Conservation (phyloP, 2,888 invertebrate genomes). For the Allophyes oxyacanthae region DNA sequence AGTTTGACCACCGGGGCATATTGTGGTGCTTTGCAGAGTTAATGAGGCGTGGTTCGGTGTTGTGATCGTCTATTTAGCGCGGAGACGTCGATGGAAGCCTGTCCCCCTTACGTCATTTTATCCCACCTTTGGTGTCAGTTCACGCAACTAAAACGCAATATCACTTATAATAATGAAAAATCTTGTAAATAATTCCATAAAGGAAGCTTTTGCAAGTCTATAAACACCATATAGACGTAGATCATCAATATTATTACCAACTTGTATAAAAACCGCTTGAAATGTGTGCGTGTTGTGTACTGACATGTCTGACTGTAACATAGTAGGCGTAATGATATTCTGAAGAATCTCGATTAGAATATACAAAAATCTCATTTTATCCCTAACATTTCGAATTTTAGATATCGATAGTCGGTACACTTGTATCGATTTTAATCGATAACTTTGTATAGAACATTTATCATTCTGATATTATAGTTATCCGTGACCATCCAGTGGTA, state of each 20-base stretch:
- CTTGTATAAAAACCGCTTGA: constrained; percentile 54
- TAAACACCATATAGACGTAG: constrained; percentile 39
- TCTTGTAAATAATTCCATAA: too few species aligned
- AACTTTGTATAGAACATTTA: constrained; percentile 36
- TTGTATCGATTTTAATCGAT: constrained; percentile 33
- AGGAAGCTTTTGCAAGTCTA: too few species aligned
- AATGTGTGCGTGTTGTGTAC: constrained; percentile 50
- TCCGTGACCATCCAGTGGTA: constrained; percentile 26
- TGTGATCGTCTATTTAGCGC: constrained; percentile 68
- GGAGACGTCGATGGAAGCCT: constrained; percentile 47
- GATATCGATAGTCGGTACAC: constrained; percentile 30
- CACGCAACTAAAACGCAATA: constrained; percentile 34
- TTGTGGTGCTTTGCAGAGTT: constrained; percentile 83
- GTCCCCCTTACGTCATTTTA: constrained; percentile 28
- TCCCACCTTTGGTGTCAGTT: constrained; percentile 49
- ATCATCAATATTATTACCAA: constrained; percentile 45
- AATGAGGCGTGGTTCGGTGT: constrained; percentile 70
- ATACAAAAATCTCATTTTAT: constrained; percentile 50
- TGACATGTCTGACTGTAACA: constrained; percentile 60
- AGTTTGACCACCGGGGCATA: constrained; percentile 82
- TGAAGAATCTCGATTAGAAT: constrained; percentile 57
- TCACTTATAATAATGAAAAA: too few species aligned
- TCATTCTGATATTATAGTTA: constrained; percentile 41
- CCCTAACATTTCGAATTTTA: constrained; percentile 35
- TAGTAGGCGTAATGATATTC: constrained; percentile 60